Percentiles rank a stretch among this genome's conserved stretches.
Conservation (phyloP, 2,797 vertebrate genomes). For the Acanthornis magna region DNA sequence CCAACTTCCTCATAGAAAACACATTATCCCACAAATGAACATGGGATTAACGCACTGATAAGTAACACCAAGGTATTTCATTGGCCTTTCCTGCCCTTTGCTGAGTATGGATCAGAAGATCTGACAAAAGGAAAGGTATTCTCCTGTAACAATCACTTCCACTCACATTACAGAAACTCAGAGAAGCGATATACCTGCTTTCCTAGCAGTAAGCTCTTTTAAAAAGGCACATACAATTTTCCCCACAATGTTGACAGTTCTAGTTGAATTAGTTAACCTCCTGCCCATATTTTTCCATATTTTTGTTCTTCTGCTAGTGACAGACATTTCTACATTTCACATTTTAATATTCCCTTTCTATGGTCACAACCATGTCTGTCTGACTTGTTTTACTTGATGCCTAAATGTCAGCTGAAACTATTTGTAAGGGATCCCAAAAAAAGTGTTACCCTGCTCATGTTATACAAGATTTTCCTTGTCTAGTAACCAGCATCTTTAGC, state of each 20-base stretch:
- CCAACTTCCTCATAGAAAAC: neutral
- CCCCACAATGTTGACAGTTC: neutral
- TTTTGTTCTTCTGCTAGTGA: neutral
- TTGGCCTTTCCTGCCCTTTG: neutral
- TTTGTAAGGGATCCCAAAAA: neutral
- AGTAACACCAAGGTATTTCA: neutral
- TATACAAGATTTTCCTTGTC: neutral
- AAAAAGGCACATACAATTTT: neutral
- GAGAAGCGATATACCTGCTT: neutral
- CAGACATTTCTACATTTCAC: neutral
- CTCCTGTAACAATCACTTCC: constrained; percentile 28
- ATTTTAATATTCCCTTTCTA: neutral
- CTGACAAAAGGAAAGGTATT: constrained; percentile 31
- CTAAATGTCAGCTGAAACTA: neutral
- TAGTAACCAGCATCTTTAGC: neutral
- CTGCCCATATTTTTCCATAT: neutral
- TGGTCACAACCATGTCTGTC: neutral
- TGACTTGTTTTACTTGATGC: neutral
- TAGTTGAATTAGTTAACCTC: neutral
- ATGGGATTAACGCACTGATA: constrained; percentile 5
- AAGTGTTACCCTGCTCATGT: neutral
- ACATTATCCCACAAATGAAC: neutral
- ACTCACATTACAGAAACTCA: constrained; percentile 20
- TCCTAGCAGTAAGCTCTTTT: neutral
- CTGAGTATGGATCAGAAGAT: neutral